These are phyloP conservation scores for Chloropsis cyanopogon DNA, from an alignment of 2,113 vertebrate species.

Conservation along the genomic window DNA sequence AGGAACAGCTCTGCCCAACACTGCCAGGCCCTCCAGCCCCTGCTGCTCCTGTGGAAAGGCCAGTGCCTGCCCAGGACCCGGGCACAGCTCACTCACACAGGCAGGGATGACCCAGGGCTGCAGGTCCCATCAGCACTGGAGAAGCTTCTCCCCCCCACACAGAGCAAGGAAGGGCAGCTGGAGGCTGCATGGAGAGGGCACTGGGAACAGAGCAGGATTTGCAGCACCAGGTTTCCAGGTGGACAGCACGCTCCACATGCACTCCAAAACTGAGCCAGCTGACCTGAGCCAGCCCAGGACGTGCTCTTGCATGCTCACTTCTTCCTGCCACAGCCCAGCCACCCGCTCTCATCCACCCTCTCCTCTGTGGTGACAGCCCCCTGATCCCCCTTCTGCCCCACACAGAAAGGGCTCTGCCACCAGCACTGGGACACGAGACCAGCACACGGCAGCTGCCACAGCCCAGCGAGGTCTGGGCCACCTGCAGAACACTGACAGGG, in stretches of 20 bases:
- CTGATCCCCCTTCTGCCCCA: background rate
- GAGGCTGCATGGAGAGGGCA: background rate
- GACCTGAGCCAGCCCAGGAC: background rate
- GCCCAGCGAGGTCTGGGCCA: background rate
- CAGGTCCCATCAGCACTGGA: rapidly evolving
- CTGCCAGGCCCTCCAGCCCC: background rate
- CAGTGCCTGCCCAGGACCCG: background rate
- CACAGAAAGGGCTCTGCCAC: background rate
- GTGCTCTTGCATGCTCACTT: background rate
- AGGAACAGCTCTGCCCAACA: background rate
- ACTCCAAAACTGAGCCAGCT: background rate
- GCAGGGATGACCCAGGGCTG: background rate
- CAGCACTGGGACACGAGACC: rapidly evolving
- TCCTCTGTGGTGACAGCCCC: background rate
- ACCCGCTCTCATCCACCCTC: background rate
- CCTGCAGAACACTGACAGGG: background rate
- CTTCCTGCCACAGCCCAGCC: background rate
- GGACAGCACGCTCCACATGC: rapidly evolving
- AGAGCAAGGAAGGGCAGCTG: background rate
- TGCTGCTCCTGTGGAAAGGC: rapidly evolving
- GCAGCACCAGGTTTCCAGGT: background rate
- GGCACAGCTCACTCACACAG: background rate
- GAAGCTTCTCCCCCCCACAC: background rate
- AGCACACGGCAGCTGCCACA: rapidly evolving
- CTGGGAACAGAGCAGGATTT: background rate